These are phyloP conservation scores for Ictalurus furcatus DNA, from an alignment of 2,113 vertebrate genomes.

Conservation along the genomic window DNA sequence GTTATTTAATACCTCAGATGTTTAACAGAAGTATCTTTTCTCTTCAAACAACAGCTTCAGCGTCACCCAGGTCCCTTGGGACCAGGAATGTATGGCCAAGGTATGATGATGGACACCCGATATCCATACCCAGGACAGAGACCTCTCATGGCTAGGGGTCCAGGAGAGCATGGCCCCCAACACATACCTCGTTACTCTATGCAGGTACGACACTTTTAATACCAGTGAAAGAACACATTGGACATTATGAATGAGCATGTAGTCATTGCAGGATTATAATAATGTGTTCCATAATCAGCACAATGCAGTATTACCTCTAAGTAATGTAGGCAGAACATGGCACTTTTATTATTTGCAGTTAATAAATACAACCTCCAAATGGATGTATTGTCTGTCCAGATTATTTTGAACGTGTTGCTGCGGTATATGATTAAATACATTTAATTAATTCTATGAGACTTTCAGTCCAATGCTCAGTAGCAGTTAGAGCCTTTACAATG, in stretches of 20 bases:
- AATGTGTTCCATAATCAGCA: not conserved
- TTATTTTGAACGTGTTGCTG: not conserved
- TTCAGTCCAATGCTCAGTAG: not conserved
- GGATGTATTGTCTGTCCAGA: not conserved
- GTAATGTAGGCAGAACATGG: not conserved
- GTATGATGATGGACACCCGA: slow-evolving; percentile 76
- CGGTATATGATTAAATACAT: not conserved
- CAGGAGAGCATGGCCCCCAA: slow-evolving; percentile 77
- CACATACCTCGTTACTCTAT: slow-evolving; percentile 76
- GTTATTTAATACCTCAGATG: not conserved
- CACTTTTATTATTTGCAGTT: not conserved
- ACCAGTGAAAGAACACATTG: not conserved
- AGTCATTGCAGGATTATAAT: not conserved
- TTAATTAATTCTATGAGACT: not conserved
- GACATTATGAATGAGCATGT: not conserved
- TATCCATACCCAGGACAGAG: slow-evolving; percentile 73
- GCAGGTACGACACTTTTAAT: slow-evolving; percentile 74
- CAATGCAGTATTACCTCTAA: not conserved
- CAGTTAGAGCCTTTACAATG: not conserved
- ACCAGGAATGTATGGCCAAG: slow-evolving; percentile 76
- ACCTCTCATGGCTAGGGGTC: slow-evolving; percentile 74
- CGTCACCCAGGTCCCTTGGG: slow-evolving; percentile 69
- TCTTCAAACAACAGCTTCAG: slow-evolving; percentile 58
- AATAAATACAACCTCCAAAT: not conserved
- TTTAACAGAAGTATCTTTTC: not conserved